Base-by-base conservation (phyloP, 2,797 vertebrate species). In the Schizopygopsis malacanthus region DNA sequence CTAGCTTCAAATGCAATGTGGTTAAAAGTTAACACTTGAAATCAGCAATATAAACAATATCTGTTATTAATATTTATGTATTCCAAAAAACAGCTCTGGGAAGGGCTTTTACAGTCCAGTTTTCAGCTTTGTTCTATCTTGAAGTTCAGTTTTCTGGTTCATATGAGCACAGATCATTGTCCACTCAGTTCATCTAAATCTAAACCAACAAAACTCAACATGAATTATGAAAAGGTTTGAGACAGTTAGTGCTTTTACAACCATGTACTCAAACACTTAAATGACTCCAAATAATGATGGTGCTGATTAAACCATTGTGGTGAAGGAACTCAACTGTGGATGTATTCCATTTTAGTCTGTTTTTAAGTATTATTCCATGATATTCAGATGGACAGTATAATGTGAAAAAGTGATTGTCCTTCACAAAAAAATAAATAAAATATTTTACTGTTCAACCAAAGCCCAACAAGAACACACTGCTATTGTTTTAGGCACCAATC, bases 91-190 rank as follows among this genome's bases (percentile, higher is more conserved):
- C n/a, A n/a, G 28, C 28, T 70, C 59, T 8, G n/a, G 75, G 59
- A 22, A 78, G n/a, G 69, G 78, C 79, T 63, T 39, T 78, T 20
- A 22, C 59, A 79, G 82, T 89, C 82, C 86, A 85, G 65, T 81
- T 75, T 83, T 86, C 43, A 73, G 78, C 15, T 87, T 73, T 39
- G 54, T 63, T 43, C 37, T 82, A n/a, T 72, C 22, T 72, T 69
- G 28, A 59, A 85, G 70, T 63, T 56, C 61, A 22, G 5, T 75
- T 22, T 41, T 89, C 79, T 56, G 81, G 76, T 88, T 87, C 70
- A 82, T 81, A 67, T 75, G 65, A 88, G 82, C 82, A 87, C 72
- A 63, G 61, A 88, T 83, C 47, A 72, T 79, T 83, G 52, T 75
- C 12, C 52, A 4, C 52, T 37, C 45, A 39, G 37, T 11, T 33